A percentile compares a stretch with the other conserved stretches of the same genome.
Conservation (phyloP, 2,888 invertebrate genomes). For the Troglohyphantes excavatus region DNA sequence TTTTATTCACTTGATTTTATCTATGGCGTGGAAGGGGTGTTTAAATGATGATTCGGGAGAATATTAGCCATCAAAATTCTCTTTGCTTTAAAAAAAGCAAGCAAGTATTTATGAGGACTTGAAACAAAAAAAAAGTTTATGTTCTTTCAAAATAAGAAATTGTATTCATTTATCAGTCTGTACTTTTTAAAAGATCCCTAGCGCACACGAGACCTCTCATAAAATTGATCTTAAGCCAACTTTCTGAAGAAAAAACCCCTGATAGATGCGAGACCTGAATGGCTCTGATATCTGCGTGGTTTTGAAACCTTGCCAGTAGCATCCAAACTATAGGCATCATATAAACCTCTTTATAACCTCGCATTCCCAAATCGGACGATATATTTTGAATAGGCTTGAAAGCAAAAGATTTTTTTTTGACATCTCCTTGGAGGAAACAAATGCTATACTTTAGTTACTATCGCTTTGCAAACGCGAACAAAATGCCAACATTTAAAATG, state of each 20-base stretch:
- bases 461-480: neutral
- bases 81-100: no score
- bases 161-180: neutral
- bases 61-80: no score
- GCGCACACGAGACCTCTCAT: no score
- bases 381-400: neutral
- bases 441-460: neutral
- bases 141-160: no score
- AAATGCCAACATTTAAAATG: neutral
- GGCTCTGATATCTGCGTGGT: neutral
- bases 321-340: neutral
- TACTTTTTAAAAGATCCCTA: neutral
- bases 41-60: no score
- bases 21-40: no score
- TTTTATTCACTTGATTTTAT: no score
- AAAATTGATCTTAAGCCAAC: constrained; percentile 5
- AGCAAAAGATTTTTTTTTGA: neutral
- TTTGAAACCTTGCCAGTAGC: neutral
- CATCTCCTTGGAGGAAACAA: neutral
- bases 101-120: no score
- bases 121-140: no score
- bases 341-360: neutral
- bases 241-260: neutral
- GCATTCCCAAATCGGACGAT: neutral
- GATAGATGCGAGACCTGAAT: neutral